These are phyloP conservation scores for Stegophylla sp. DNA, from an alignment of 2,888 invertebrate genomes.

Conservation along the genomic window DNA sequence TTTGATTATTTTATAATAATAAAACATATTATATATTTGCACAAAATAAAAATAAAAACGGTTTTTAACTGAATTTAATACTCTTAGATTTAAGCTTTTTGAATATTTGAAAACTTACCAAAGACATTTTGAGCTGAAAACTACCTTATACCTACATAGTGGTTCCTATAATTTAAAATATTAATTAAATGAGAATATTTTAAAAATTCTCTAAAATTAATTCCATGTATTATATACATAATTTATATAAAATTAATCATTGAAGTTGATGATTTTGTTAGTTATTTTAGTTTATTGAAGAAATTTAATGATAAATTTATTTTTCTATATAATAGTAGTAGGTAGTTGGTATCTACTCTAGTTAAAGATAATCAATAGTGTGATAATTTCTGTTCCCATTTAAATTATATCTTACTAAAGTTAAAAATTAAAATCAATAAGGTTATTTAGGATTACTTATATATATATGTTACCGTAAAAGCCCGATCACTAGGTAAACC, in stretches of 20 bases:
- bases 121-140: conserved; percentile 1
- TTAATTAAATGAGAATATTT: background rate
- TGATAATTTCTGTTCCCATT: too few relatives aligned
- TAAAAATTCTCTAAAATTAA: too few relatives aligned
- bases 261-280: background rate
- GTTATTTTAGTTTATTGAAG: background rate
- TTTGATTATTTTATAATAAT: too few relatives aligned
- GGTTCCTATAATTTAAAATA: conserved; percentile 5
- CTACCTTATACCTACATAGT: background rate
- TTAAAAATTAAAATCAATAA: too few relatives aligned
- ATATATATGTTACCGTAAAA: too few relatives aligned
- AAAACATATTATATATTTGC: background rate
- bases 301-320: background rate
- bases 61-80: too few relatives aligned
- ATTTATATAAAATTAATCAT: background rate
- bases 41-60: background rate
- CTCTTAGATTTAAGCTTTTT: background rate
- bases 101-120: background rate
- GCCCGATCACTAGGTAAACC: too few relatives aligned
- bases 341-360: background rate
- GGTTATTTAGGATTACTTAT: too few relatives aligned
- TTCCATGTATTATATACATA: background rate
- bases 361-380: too few relatives aligned
- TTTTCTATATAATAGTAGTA: conserved; percentile 16
- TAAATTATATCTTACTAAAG: too few relatives aligned